Percentiles rank a stretch among this genome's conserved stretches.
These are phyloP conservation scores for Apolygus lucorum DNA, from an alignment of 1,140 invertebrate species.

Conservation along the genomic window DNA sequence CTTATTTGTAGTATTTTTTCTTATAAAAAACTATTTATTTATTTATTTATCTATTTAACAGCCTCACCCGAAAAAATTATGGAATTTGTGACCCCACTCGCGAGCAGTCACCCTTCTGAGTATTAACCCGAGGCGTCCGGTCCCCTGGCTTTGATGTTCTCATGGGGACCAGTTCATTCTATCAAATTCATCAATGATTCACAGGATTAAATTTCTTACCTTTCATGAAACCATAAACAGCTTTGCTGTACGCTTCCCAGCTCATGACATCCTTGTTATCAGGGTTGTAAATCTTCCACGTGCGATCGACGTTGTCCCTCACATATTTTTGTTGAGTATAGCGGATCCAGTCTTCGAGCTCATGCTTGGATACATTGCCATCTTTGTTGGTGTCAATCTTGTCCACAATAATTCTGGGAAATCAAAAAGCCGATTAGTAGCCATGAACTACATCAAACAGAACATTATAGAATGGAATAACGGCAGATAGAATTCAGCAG, in stretches of 20 bases:
- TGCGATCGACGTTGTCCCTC: slow-evolving; percentile 78
- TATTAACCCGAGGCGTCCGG: too few relatives aligned
- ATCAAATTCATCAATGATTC: too few relatives aligned
- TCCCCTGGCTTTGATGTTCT: too few relatives aligned
- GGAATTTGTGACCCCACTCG: too few relatives aligned
- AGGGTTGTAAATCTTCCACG: slow-evolving; percentile 87
- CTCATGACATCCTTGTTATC: slow-evolving; percentile 62
- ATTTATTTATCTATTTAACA: too few relatives aligned
- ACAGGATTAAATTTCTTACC: too few relatives aligned
- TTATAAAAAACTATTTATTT: too few relatives aligned
- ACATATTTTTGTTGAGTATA: slow-evolving; percentile 89
- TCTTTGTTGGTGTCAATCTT: slow-evolving; percentile 89
- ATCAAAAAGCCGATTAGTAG: too few relatives aligned
- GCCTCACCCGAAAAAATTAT: too few relatives aligned
- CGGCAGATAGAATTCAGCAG: background rate
- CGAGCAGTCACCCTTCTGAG: too few relatives aligned
- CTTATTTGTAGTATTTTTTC: too few relatives aligned
- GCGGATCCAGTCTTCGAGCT: slow-evolving; percentile 92
- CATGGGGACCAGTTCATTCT: too few relatives aligned
- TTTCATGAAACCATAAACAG: slow-evolving; percentile 80
- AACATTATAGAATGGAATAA: background rate
- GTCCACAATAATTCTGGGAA: slow-evolving; percentile 76
- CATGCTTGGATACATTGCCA: slow-evolving; percentile 73
- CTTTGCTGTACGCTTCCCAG: slow-evolving; percentile 77
- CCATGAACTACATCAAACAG: slow-evolving; percentile 7